A percentile compares a stretch with the other conserved stretches of the same genome.
Evolutionary conservation across 2,888 invertebrate genomes (phyloP).

Genomic region (Drosophila subsilvestris): DNA sequence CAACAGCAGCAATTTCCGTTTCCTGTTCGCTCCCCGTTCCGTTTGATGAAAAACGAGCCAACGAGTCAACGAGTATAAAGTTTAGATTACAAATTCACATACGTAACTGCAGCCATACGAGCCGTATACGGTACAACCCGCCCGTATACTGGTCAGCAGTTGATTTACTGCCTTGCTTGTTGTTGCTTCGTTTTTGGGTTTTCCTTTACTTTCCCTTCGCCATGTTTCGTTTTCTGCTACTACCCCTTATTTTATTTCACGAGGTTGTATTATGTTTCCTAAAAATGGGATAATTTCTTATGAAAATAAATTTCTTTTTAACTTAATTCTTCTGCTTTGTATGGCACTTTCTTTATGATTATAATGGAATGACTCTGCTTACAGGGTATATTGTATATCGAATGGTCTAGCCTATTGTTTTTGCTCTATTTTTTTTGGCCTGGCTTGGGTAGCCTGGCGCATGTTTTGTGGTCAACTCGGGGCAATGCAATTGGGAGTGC

Average conservation of each 20-base stretch:
- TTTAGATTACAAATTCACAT: conserved; percentile 78
- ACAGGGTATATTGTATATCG: background rate
- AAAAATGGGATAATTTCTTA: no score
- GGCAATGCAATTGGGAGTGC: conserved; percentile 69
- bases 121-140: no score
- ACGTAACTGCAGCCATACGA: conserved; percentile 49
- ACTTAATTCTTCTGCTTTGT: no score
- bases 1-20: conserved; percentile 79
- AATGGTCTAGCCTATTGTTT: background rate
- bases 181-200: conserved; percentile 21
- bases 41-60: conserved; percentile 58
- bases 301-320: no score
- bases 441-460: conserved; percentile 52
- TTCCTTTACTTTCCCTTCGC: conserved; percentile 29
- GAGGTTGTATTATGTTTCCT: background rate
- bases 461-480: conserved; percentile 75
- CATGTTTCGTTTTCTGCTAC: conserved; percentile 15
- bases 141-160: conserved; percentile 60
- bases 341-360: background rate
- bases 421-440: conserved; percentile 27
- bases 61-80: conserved; percentile 64
- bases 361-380: background rate
- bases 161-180: conserved; percentile 62
- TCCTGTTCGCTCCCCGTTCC: conserved; percentile 58
- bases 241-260: background rate